Evolutionary conservation across 1,140 invertebrate genomes (phyloP).

Genomic region (Macrocentrus cingulum): DNA sequence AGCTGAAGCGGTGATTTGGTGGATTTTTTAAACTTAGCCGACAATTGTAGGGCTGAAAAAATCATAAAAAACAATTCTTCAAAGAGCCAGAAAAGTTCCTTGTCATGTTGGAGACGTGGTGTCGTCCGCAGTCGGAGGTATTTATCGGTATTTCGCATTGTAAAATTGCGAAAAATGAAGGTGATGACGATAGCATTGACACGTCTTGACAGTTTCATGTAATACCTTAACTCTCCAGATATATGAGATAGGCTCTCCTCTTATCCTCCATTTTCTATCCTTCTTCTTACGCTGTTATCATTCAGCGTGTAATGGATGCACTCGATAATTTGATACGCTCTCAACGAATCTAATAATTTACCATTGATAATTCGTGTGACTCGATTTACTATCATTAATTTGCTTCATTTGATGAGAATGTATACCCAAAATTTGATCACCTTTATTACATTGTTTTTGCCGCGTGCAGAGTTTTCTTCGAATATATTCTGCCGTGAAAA

Average conservation of each 20-base stretch:
- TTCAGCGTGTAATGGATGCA: not conserved
- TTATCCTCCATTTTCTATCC: not conserved
- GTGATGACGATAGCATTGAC: not conserved
- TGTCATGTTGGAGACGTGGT: no score
- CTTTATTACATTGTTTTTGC: no score
- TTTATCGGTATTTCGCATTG: no score
- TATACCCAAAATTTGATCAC: no score
- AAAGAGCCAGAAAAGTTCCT: no score
- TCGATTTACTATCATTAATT: not conserved
- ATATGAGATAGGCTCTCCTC: not conserved
- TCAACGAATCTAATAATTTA: conserved; percentile 1
- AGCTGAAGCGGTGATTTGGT: no score
- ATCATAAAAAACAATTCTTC: no score
- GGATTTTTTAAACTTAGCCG: no score
- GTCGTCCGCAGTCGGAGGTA: no score
- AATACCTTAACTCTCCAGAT: not conserved
- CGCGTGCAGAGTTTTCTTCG: no score
- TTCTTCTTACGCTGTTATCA: not conserved
- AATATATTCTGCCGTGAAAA: no score
- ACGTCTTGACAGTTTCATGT: not conserved
- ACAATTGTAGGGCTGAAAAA: no score
- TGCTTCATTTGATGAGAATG: not conserved
- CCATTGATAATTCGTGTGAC: not conserved
- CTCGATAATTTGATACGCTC: conserved; percentile 5
- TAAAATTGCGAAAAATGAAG: not conserved